A percentile compares a stretch with the other conserved stretches of the same genome.
These are phyloP conservation scores for Oxyteleia sp. DNA, from an alignment of 2,888 invertebrate species.

Conservation along the genomic window DNA sequence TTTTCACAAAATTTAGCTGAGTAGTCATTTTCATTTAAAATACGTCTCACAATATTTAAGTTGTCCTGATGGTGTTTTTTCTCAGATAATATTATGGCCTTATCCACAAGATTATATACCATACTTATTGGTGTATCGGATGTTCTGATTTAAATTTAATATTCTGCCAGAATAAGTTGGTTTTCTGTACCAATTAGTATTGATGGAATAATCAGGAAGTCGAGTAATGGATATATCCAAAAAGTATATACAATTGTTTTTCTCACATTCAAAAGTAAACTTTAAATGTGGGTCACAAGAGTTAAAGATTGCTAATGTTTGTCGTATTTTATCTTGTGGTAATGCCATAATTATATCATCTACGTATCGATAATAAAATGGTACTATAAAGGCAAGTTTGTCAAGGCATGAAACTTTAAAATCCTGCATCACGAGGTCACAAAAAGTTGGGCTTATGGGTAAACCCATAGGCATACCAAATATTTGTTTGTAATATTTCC, in stretches of 20 bases:
- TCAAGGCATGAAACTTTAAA: slow-evolving; percentile 4
- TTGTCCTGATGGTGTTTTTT: background rate
- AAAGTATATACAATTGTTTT: background rate
- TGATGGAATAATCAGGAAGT: background rate
- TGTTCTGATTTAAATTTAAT: slow-evolving; percentile 42
- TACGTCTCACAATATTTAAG: background rate
- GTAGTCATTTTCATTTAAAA: background rate
- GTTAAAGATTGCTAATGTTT: slow-evolving; percentile 30
- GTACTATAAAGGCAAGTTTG: background rate
- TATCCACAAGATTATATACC: no score
- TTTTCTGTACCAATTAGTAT: slow-evolving; percentile 36
- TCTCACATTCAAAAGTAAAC: slow-evolving; percentile 40
- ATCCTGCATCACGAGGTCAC: slow-evolving; percentile 13
- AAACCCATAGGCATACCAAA: slow-evolving; percentile 15
- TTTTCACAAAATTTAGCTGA: background rate
- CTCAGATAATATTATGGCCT: no score
- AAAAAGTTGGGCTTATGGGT: background rate
- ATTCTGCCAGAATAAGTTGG: slow-evolving; percentile 20
- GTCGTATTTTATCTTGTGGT: slow-evolving; percentile 25
- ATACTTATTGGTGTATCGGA: slow-evolving; percentile 1
- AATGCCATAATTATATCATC: slow-evolving; percentile 37
- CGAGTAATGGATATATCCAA: background rate
- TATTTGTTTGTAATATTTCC: background rate
- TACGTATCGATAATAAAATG: slow-evolving; percentile 41
- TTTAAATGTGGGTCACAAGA: slow-evolving; percentile 10